Evolutionary conservation across 1,140 invertebrate species (phyloP).

Genomic region (Drosophila triauraria): DNA sequence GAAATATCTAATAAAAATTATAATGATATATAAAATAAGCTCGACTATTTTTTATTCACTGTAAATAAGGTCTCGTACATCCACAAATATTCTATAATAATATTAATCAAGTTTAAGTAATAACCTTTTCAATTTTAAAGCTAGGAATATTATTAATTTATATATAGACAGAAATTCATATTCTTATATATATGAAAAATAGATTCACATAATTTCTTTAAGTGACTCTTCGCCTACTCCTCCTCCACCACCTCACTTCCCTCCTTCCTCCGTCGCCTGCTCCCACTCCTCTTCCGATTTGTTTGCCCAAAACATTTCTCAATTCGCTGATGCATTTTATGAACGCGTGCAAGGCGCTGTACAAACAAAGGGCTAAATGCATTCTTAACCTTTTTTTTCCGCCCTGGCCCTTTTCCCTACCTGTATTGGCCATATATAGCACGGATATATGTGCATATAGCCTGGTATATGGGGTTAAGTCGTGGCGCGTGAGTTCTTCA

Average conservation of each 20-base stretch:
- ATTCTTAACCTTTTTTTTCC: conserved; percentile 72
- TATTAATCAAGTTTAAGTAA: no score
- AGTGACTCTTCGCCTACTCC: background rate
- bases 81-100: no score
- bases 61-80: no score
- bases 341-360: conserved; percentile 71
- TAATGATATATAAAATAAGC: no score
- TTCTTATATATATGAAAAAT: background rate
- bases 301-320: conserved; percentile 77
- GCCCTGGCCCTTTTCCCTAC: conserved; percentile 41
- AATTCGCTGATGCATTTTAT: conserved; percentile 82
- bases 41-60: no score
- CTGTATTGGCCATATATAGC: conserved; percentile 38
- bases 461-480: conserved; percentile 60
- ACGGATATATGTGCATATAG: conserved; percentile 13
- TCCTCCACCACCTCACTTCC: background rate
- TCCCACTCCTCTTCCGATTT: conserved; percentile 40
- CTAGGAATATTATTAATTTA: rapidly evolving
- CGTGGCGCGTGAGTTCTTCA: conserved; percentile 70
- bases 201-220: background rate
- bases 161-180: no score
- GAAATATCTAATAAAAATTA: no score
- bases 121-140: background rate
- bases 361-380: conserved; percentile 72
- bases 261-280: conserved; percentile 18